These are phyloP conservation scores for Callipepla californica DNA, from an alignment of 2,113 vertebrate genomes.

Conservation along the genomic window DNA sequence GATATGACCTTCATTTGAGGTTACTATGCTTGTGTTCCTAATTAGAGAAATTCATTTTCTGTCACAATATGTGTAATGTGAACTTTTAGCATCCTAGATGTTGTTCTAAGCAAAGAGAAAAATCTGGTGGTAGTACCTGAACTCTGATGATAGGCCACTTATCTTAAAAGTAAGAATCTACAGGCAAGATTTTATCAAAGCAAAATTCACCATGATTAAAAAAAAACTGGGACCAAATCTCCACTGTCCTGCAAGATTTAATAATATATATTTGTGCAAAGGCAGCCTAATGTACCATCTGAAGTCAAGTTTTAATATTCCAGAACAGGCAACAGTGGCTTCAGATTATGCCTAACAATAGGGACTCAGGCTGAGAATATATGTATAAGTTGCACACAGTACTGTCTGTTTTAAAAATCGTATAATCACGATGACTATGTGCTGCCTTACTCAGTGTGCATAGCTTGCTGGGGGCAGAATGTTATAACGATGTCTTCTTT, in stretches of 20 bases:
- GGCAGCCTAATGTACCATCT: not conserved
- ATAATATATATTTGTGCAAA: not conserved
- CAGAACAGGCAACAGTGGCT: not conserved
- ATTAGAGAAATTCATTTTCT: conserved; percentile 32
- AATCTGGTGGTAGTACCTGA: not conserved
- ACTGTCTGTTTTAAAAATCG: not conserved
- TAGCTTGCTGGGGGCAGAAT: not conserved
- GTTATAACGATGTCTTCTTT: not conserved
- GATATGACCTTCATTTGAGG: conserved; percentile 13
- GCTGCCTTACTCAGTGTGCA: not conserved
- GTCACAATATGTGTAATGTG: not conserved
- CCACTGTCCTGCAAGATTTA: not conserved
- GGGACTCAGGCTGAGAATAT: not conserved
- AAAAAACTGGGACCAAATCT: not conserved
- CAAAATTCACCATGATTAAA: not conserved
- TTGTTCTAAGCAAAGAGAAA: not conserved
- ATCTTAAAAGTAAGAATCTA: not conserved
- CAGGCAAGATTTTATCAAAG: not conserved
- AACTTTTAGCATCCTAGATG: not conserved
- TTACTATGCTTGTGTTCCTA: not conserved
- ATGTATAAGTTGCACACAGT: not conserved
- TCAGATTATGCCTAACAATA: not conserved
- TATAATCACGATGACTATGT: not conserved
- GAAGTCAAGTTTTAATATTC: not conserved
- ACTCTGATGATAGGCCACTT: not conserved